These are phyloP conservation scores for Ictalurus furcatus DNA, from an alignment of 2,113 vertebrate species.

Conservation along the genomic window DNA sequence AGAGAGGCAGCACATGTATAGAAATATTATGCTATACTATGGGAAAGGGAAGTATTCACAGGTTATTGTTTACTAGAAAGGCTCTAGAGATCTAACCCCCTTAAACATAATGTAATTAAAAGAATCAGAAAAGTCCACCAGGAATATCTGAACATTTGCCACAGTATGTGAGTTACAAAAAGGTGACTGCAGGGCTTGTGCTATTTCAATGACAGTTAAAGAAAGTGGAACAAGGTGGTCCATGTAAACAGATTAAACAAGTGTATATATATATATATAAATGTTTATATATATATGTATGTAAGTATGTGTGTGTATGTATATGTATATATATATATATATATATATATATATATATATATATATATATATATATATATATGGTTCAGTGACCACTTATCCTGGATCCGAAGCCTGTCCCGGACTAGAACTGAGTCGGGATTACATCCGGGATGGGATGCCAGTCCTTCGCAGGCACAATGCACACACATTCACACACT, in stretches of 20 bases:
- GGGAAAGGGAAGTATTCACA: background rate
- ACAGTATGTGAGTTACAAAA: background rate
- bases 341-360: background rate
- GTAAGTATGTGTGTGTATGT: too few species aligned
- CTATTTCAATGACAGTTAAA: background rate
- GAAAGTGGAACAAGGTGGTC: background rate
- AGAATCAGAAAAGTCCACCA: background rate
- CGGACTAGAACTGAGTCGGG: background rate
- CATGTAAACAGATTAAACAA: background rate
- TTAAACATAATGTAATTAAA: too few species aligned
- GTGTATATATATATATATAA: background rate
- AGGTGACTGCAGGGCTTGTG: background rate
- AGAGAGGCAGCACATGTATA: background rate
- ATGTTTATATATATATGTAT: too few species aligned
- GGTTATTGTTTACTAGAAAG: background rate
- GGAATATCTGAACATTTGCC: background rate
- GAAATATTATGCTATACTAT: conserved; percentile 17
- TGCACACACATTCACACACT: background rate
- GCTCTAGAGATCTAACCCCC: background rate
- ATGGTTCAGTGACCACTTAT: too few species aligned
- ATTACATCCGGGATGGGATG: background rate
- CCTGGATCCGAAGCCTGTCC: background rate
- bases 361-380: too few species aligned
- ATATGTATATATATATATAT: too few species aligned
- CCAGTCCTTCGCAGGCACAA: background rate